These are phyloP conservation scores for Silurus asotus DNA, from an alignment of 2,113 vertebrate species.

Conservation along the genomic window DNA sequence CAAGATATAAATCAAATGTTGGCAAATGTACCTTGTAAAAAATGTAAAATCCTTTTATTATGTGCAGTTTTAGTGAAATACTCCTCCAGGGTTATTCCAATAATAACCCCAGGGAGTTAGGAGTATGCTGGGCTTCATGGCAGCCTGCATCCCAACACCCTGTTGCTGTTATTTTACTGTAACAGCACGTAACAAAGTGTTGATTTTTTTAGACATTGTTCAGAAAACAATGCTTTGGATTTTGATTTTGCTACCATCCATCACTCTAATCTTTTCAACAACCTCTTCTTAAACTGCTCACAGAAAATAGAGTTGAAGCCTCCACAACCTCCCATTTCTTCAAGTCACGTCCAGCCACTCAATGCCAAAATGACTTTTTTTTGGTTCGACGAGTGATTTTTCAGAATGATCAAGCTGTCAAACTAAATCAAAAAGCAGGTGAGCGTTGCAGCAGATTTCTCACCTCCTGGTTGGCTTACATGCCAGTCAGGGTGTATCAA, in stretches of 20 bases:
- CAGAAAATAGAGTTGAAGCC: neutral
- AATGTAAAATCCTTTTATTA: neutral
- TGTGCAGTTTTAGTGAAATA: neutral
- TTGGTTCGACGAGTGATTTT: neutral
- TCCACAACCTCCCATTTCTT: neutral
- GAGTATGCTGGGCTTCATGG: neutral
- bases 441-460: neutral
- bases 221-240: neutral
- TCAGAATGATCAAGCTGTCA: slow-evolving; percentile 15
- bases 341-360: neutral
- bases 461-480: neutral
- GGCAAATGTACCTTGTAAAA: too few species aligned
- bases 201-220: neutral
- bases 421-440: neutral
- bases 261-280: neutral
- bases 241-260: neutral
- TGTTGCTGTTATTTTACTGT: neutral
- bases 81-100: neutral
- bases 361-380: neutral
- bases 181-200: neutral
- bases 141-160: neutral
- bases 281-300: slow-evolving; percentile 6
- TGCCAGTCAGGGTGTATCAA: neutral
- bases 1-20: neutral
- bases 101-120: neutral